phyloP scores from a whole-genome alignment of 2,888 invertebrate species.

The Parnassius glacialis region DNA sequence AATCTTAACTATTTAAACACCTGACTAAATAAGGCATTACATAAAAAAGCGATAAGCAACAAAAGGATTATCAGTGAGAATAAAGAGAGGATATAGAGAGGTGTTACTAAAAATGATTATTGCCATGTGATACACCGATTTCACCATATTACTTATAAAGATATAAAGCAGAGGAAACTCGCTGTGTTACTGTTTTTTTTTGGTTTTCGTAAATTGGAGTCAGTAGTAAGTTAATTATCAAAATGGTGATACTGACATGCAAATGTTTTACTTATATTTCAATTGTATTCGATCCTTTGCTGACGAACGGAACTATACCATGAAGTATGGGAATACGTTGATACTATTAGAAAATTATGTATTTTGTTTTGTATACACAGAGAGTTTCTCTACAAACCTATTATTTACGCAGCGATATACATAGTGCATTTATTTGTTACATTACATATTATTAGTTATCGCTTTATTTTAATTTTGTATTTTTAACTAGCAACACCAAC shows the following conservation, averaged over 20 bases:
- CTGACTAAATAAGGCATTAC: conserved; percentile 15
- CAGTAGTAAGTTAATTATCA: not conserved
- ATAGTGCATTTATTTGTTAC: conserved; percentile 47
- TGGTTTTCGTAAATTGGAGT: not conserved
- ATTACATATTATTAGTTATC: conserved; percentile 48
- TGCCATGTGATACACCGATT: conserved; percentile 59
- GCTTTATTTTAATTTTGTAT: conserved; percentile 37
- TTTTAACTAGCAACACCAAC: conserved; percentile 66
- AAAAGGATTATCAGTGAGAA: conserved; percentile 15
- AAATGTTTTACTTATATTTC: not conserved
- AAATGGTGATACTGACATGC: not conserved
- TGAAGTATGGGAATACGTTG: not conserved
- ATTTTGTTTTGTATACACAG: conserved; percentile 11
- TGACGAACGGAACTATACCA: not conserved
- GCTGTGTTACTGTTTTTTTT: conserved; percentile 14
- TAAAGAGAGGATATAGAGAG: conserved; percentile 30
- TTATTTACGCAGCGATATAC: conserved; percentile 49
- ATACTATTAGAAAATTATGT: not conserved
- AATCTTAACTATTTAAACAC: not conserved
- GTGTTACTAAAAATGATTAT: conserved; percentile 39
- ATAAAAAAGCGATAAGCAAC: conserved; percentile 27
- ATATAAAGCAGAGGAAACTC: conserved; percentile 29
- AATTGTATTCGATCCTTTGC: not conserved
- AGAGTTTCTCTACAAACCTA: conserved; percentile 38
- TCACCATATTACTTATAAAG: conserved; percentile 38